These are phyloP conservation scores for Mythimna pallens DNA, from an alignment of 2,888 invertebrate species.

Conservation along the genomic window DNA sequence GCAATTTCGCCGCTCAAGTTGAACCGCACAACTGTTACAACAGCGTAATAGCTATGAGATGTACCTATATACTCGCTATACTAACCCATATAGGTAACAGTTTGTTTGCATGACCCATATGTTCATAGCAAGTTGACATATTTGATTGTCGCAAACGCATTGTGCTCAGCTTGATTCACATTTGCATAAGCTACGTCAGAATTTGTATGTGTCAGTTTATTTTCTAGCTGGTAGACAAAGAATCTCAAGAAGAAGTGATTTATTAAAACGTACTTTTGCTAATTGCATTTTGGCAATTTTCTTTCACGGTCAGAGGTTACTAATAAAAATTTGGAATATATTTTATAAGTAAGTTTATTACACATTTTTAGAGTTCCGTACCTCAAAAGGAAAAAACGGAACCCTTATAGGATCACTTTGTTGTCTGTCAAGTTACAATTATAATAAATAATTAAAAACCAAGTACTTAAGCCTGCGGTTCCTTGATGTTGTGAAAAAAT, in stretches of 20 bases:
- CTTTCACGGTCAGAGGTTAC: neutral
- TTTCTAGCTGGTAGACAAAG: neutral
- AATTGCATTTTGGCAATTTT: neutral
- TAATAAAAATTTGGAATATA: neutral
- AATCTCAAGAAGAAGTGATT: neutral
- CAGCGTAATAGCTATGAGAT: neutral
- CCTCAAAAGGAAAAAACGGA: too few species aligned
- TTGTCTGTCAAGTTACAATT: too few species aligned
- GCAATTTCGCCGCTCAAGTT: conserved; percentile 74
- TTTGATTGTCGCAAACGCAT: conserved; percentile 42
- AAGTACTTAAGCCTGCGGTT: too few species aligned
- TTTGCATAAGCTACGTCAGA: conserved; percentile 18
- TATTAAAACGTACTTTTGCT: neutral
- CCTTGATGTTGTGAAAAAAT: too few species aligned
- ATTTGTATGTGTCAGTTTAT: neutral
- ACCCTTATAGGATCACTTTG: too few species aligned
- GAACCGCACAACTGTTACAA: conserved; percentile 66
- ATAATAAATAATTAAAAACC: too few species aligned
- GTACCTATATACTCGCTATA: conserved; percentile 4
- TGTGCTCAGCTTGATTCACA: conserved; percentile 11
- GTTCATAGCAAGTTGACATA: conserved; percentile 36
- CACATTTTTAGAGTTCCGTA: too few species aligned
- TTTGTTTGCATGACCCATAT: conserved; percentile 44
- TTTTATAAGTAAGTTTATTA: too few species aligned
- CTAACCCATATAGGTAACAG: conserved; percentile 32